Evolutionary conservation across 2,888 invertebrate species (phyloP), one percentile per base, ranked within the genome.

Genomic region (Therioaphis trifolii): DNA sequence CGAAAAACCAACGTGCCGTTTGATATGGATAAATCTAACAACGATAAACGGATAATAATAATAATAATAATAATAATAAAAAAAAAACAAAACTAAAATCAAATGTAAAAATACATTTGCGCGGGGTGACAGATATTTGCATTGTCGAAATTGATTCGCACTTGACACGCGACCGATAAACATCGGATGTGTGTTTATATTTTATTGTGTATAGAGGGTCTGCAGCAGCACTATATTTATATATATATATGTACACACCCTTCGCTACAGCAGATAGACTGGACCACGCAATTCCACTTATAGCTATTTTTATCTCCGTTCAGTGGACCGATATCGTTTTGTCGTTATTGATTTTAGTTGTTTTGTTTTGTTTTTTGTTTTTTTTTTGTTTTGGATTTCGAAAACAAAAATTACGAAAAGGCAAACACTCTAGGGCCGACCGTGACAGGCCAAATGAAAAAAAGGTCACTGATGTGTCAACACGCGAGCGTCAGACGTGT

Each of bases 401-500:
- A 82, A 72, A 61, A 69, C 55, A 40, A 82, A 72, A 82, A 72
- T 49, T 35, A 82, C 72, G 74, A 74, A 82, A 74, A 40, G 18
- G 49, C 74, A 63, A 74, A 82, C 74, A 46, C 12, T 49, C 43
- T 4, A 52, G 29, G 52, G 49, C 61, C 79, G 35, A 12, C 29
- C 49, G 52, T 82, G 82, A 82, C 82, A 74, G 82, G 82, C 82
- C 52, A 82, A 82, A 82, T 82, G 82, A 82, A 82, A 82, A 80
- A 82, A 82, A 82, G 82, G 82, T 82, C 82, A 74, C 40, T 24
- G 74, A 82, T 82, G 82, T 82, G 82, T 82, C 82, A 82, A 82
- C 82, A 82, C 14, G 52, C 74, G 74, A 66, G 35, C 40, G 74
- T 82, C 74, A 66, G 49, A 40, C 71, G 82, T 82, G 74, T 82